Evolutionary conservation across 2,113 vertebrate species (phyloP).

Genomic region (Ochotona curzoniae): DNA sequence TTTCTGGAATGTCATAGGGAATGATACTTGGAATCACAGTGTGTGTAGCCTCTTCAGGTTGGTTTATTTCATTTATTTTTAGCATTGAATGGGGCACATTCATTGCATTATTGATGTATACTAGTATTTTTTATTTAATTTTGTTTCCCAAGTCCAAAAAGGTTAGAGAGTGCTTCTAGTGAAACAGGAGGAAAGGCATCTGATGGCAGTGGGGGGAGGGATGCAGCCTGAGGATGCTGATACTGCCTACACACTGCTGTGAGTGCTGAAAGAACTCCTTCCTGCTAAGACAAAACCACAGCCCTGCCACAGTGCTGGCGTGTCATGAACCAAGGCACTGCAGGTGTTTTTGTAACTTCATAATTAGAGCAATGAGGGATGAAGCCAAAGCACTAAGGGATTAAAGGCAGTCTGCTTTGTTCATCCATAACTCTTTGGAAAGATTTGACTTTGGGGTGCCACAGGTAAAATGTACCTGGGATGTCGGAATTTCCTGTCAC

Average conservation of each 20-base stretch:
- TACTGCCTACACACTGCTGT: background rate
- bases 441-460: background rate
- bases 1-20: background rate
- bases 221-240: background rate
- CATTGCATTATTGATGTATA: background rate
- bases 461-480: too few relatives aligned
- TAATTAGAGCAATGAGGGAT: too few relatives aligned
- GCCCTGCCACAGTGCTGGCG: too few relatives aligned
- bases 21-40: background rate
- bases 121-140: background rate
- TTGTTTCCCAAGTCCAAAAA: background rate
- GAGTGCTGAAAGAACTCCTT: background rate
- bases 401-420: background rate
- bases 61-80: background rate
- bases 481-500: too few relatives aligned
- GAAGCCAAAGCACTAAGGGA: background rate
- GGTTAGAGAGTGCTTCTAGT: background rate
- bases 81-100: background rate
- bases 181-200: background rate
- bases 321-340: background rate
- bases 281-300: background rate
- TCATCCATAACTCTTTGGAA: background rate
- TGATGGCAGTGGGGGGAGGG: background rate
- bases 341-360: background rate
- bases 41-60: background rate